Base-by-base conservation (phyloP, 2,888 invertebrate species). In the Ochropacha duplaris region DNA sequence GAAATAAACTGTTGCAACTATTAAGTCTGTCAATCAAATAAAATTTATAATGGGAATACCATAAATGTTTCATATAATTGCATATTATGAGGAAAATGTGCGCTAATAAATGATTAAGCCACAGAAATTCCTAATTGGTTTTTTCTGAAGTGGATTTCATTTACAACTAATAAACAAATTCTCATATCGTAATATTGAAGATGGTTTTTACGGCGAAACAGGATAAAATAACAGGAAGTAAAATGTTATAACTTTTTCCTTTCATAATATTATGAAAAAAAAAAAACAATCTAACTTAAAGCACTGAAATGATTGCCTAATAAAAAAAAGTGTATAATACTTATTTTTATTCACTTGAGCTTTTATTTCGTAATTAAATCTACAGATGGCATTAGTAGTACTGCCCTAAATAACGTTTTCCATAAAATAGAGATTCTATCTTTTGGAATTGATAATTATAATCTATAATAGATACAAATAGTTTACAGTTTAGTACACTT, bases 301-400 rank as follows among this genome's bases (percentile, higher is more conserved):
- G n/a, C n/a, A n/a, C n/a, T n/a, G n/a, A n/a, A n/a, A n/a, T n/a
- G n/a, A n/a, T n/a, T n/a, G n/a, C n/a, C n/a, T n/a, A n/a, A n/a
- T 26, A 26, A 26, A 26, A 26, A 3, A 28, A 2, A 31, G 1
- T 31, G 31, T 6, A 5, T 0, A 2, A 12, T 31, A 12, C 0
- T 28, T 8, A 12, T 6, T 3, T 12, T 6, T 31, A 12, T 0
- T 2, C 8, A 31, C 12, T 31, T 31, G 8, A 31, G 12, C 31
- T 12, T 2, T 31, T 31, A 55, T 16, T 52, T 34, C 22, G 11
- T 49, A 49, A 4, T 49, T 2, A 22, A 14, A 22, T 14, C 36
- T 39, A 58, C 9, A 69, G 69, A 63, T 71, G 69, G 61, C 55
- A 56, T 50, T 63, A 60, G 31, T 22, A 19, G n/a, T 36, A 26